phyloP scores from a whole-genome alignment of 2,113 vertebrate genomes.

The Bubo scandiacus region DNA sequence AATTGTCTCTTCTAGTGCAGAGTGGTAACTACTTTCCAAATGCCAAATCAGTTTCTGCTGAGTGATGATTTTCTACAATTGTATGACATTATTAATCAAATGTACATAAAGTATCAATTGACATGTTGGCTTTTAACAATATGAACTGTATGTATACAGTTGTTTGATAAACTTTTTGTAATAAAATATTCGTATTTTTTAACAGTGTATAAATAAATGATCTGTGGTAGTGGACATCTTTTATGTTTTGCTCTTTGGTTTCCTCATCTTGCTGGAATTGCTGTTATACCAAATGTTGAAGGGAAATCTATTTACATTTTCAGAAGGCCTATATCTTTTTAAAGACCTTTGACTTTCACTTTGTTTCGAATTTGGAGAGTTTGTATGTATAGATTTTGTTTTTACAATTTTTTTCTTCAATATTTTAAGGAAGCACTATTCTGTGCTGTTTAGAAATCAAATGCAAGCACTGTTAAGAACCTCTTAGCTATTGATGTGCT shows the following conservation, averaged over 20 bases:
- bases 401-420: neutral
- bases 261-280: neutral
- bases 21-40: slow-evolving; percentile 66
- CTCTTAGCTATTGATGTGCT: neutral
- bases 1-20: slow-evolving; percentile 41
- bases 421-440: neutral
- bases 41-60: slow-evolving; percentile 70
- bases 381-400: neutral
- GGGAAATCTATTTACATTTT: neutral
- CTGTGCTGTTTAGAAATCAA: neutral
- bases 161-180: slow-evolving; percentile 83
- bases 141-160: slow-evolving; percentile 71
- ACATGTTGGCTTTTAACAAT: slow-evolving; percentile 71
- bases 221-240: slow-evolving; percentile 62
- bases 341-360: neutral
- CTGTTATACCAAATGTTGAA: neutral
- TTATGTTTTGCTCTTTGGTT: neutral
- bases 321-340: neutral
- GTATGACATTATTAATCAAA: slow-evolving; percentile 64
- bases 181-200: slow-evolving; percentile 81
- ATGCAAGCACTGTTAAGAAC: neutral
- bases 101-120: slow-evolving; percentile 69
- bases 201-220: slow-evolving; percentile 80
- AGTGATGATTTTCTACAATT: slow-evolving; percentile 62
- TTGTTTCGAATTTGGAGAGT: neutral